Percentiles rank a stretch among this genome's conserved stretches.
phyloP scores from a whole-genome alignment of 2,797 vertebrate species.

The Gouania willdenowi region DNA sequence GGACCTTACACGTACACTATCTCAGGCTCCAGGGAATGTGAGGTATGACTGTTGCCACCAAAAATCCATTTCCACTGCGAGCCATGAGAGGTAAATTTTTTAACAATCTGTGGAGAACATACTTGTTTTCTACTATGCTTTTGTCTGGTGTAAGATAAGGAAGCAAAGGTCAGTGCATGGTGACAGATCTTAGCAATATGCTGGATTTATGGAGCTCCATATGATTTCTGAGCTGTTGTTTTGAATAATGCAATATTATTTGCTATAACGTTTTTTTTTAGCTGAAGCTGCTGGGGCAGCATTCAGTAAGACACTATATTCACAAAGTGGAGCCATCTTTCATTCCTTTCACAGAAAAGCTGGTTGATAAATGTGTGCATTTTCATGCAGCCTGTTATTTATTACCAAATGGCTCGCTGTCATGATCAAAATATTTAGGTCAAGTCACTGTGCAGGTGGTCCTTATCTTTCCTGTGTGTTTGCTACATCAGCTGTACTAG shows the following conservation, averaged over 20 bases:
- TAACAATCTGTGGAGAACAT: constrained; percentile 46
- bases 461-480: constrained; percentile 62
- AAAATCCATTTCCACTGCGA: constrained; percentile 93
- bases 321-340: constrained; percentile 37
- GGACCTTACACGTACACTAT: constrained; percentile 98
- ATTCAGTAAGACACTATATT: constrained; percentile 28
- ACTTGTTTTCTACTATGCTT: constrained; percentile 29
- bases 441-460: constrained; percentile 71
- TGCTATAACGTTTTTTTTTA: constrained; percentile 47
- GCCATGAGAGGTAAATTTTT: constrained; percentile 96
- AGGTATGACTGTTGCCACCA: constrained; percentile 97
- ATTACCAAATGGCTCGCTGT: constrained; percentile 36
- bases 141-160: constrained; percentile 59
- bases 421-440: constrained; percentile 30
- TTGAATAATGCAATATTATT: constrained; percentile 41
- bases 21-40: constrained; percentile 98
- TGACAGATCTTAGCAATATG: constrained; percentile 62
- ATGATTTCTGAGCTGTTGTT: constrained; percentile 47
- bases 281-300: constrained; percentile 30
- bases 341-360: constrained; percentile 38
- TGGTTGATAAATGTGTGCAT: constrained; percentile 43
- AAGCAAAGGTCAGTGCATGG: constrained; percentile 65
- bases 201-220: constrained; percentile 44
- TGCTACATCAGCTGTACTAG: constrained; percentile 36
- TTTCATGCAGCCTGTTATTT: constrained; percentile 39